phyloP scores from a whole-genome alignment of 2,797 vertebrate species.

The Ptychobarbus kaznakovi region DNA sequence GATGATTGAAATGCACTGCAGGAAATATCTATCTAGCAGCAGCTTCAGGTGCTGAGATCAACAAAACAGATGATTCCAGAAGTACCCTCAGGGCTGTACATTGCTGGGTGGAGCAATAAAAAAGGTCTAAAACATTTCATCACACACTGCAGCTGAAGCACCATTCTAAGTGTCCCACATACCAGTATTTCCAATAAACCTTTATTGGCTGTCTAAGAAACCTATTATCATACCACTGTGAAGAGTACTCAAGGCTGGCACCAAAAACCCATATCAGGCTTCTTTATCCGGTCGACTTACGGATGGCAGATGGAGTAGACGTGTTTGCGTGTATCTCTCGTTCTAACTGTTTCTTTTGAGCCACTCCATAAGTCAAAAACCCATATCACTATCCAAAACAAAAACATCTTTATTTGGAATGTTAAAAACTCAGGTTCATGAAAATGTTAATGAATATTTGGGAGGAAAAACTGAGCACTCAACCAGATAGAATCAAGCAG shows the following conservation, averaged over 20 bases:
- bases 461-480: not conserved
- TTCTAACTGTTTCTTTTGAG: no score
- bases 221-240: conserved; percentile 21
- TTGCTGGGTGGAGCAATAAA: conserved; percentile 30
- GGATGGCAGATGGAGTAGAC: no score
- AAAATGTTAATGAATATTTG: conserved; percentile 4
- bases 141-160: conserved; percentile 23
- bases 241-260: conserved; percentile 9
- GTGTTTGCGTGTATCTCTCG: no score
- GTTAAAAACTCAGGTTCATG: conserved; percentile 24
- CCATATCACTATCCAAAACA: conserved; percentile 35
- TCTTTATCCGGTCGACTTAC: no score
- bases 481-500: not conserved
- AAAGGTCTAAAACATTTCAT: conserved; percentile 20
- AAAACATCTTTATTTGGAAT: conserved; percentile 28
- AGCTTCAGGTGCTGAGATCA: conserved; percentile 14
- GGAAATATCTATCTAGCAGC: conserved; percentile 23
- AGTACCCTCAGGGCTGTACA: conserved; percentile 6
- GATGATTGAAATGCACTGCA: conserved; percentile 23
- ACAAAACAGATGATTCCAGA: conserved; percentile 8
- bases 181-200: conserved; percentile 35
- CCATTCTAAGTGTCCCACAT: conserved; percentile 32
- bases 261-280: conserved; percentile 20
- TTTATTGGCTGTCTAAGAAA: conserved; percentile 11
- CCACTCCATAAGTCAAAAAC: not conserved